Evolutionary conservation across 2,888 invertebrate species (phyloP).

Genomic region (Macrosoma leucophasiata): DNA sequence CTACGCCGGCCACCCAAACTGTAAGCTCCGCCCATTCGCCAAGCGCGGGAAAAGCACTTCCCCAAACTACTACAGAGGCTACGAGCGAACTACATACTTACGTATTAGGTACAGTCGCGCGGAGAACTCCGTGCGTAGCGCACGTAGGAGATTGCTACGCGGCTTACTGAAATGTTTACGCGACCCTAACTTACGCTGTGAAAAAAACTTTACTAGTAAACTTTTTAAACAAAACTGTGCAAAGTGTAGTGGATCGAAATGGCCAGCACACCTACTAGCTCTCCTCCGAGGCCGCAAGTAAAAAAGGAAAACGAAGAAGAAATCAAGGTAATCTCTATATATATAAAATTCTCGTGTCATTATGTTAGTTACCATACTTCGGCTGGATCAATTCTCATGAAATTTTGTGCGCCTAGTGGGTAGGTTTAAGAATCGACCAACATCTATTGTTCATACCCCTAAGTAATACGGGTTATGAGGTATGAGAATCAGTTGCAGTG

Average conservation of each 20-base stretch:
- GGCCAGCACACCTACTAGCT: conserved; percentile 65
- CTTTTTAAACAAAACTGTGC: conserved; percentile 31
- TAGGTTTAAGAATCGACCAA: no score
- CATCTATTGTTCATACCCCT: no score
- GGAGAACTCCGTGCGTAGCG: conserved; percentile 35
- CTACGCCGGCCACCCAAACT: conserved; percentile 27
- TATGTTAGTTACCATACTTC: no score
- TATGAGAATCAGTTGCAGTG: no score
- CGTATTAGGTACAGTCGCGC: conserved; percentile 36
- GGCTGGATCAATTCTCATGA: no score
- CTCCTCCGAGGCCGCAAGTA: conserved; percentile 61
- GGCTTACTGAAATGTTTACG: conserved; percentile 55
- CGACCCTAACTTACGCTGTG: conserved; percentile 38
- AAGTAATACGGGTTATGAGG: no score
- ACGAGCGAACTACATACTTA: background rate
- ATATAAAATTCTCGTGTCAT: no score
- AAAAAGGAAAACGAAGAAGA: conserved; percentile 86
- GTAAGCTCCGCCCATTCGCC: conserved; percentile 52
- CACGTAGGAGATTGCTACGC: conserved; percentile 25
- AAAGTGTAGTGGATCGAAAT: conserved; percentile 39
- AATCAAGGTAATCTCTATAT: conserved; percentile 86
- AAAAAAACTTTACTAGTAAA: conserved; percentile 40
- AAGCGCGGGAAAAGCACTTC: conserved; percentile 49
- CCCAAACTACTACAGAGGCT: conserved; percentile 1
- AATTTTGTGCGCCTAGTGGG: no score